Base-by-base conservation (phyloP, 2,888 invertebrate species). In the Agrotis exclamationis region DNA sequence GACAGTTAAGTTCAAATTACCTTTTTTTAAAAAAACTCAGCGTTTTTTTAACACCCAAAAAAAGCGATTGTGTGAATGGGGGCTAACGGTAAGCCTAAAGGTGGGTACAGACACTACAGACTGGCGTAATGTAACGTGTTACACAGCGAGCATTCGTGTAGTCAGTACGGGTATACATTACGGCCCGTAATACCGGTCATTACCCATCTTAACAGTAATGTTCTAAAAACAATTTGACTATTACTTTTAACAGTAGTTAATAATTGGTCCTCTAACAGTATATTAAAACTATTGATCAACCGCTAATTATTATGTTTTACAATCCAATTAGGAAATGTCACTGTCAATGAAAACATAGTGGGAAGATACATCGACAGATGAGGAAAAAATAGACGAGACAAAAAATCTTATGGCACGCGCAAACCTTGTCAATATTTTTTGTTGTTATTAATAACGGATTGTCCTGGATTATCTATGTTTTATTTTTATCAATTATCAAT, bases 301-400 rank as follows among this genome's bases (percentile, higher is more conserved):
- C 80, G 80, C 87, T 93, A 92, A 93, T 93, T 89, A 89, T 87
- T 84, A 89, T 91, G 89, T 92, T 91, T 90, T 79, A 91, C 90
- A 90, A 92, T 90, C 91, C 90, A 94, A 93, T 94, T 93, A 94
- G 82, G 83, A 90, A 86, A 85, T 91, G 92, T 92, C 90, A 91
- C 86, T 87, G 92, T 91, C 90, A 91, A 90, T 89, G 84, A 89
- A 89, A 90, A 92, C 88, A 88, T 51, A 62, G 88, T 89, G 90
- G 89, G 88, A 80, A 72, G 88, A 84, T 50, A 74, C 58, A 70
- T 63, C 56, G 71, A 72, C 63, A n/a, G 76, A 68, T 54, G 51
- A 48, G 28, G 45, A 56, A 79, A 24, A 73, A 72, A 84, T 85
- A 84, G 84, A 58, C 9, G n/a, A 75, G 81, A 28, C 68, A 79